Evolutionary conservation across 2,888 invertebrate genomes (phyloP), one percentile per base, ranked within the genome.

Genomic region (Amblyteles armatorius): DNA sequence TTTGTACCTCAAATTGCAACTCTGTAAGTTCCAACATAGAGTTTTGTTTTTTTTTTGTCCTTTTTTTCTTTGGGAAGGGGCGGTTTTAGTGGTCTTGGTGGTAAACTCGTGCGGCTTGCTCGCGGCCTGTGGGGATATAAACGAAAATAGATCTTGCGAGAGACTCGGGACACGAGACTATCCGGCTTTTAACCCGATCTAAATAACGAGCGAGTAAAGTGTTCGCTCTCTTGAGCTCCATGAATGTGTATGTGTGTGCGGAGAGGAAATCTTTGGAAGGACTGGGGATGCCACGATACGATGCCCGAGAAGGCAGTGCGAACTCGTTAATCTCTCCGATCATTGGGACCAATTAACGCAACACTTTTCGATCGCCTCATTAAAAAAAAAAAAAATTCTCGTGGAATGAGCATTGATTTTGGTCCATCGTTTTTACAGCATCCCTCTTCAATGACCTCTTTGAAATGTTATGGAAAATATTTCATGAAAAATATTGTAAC

Each of bases 141-240:
- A 86, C 86, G 74, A 86, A 86, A 86, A 86, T 86, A 86, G 84
- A 84, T 85, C 72, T 55, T 44, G 52, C 48, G 77, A 79, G 80
- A 68, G 67, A 76, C 40, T 40, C 67, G 57, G 55, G 76, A 82
- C 76, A 77, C 52, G 69, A 82, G 78, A 72, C 84, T 82, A 85
- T 85, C 85, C 77, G 83, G 85, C 85, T 83, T 85, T 85, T 85
- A 83, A 83, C 80, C 73, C 83, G 79, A 80, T 85, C 77, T 73
- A 77, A 82, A 83, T 83, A 85, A 85, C 85, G 82, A 83, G 77
- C 44, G 67, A 68, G 67, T 57, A 73, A 77, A 85, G 80, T 73
- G 68, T 77, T 65, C 72, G 26, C 67, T 29, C 63, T 63, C 63
- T 33, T 4, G 16, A 63, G 63, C 11, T 52, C 36, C 48, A n/a